Base-by-base conservation (phyloP, 2,797 vertebrate species). In the Melanotaenia nigrans region DNA sequence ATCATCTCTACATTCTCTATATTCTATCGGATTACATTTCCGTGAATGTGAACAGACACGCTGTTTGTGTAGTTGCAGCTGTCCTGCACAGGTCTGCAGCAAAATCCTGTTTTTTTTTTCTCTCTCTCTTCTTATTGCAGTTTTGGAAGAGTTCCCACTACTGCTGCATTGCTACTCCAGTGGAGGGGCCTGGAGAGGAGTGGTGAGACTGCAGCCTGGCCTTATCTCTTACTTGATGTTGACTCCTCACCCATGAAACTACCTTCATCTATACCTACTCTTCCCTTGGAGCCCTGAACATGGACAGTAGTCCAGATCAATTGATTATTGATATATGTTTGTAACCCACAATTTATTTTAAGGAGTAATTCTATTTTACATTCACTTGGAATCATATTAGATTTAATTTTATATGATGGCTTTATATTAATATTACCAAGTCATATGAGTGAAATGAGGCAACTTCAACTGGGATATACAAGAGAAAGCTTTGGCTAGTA, bases 91-190 rank as follows among this genome's bases (percentile, higher is more conserved):
- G 63, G 57, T 83, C 85, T 89, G 85, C 85, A 88, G 87, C 72
- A 85, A 77, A 78, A 81, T n/a, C 61, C 82, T 68, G 67, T 75
- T 82, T 81, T 83, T 76, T 86, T 90, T 66, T 79, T 69, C 63
- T 68, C 25, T 84, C 73, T 81, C 78, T 71, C 62, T 73, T 53
- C 72, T 81, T 90, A 85, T 80, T 88, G 84, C 90, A 92, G 88
- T 85, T 90, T 86, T 94, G 93, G 90, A 93, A 87, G 88, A 84
- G 83, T 93, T 94, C 93, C 93, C 93, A 91, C 72, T 53, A 51
- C 89, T 93, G 92, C 92, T 94, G 92, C 92, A 93, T 89, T 91
- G 87, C 85, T 83, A 87, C 85, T 79, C 79, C 20, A 75, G 86
- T 85, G 83, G 89, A 87, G 89, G 87, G 88, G 86, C 71, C 81